Conservation (phyloP, 2,888 invertebrate genomes). For the Allacma fusca region DNA sequence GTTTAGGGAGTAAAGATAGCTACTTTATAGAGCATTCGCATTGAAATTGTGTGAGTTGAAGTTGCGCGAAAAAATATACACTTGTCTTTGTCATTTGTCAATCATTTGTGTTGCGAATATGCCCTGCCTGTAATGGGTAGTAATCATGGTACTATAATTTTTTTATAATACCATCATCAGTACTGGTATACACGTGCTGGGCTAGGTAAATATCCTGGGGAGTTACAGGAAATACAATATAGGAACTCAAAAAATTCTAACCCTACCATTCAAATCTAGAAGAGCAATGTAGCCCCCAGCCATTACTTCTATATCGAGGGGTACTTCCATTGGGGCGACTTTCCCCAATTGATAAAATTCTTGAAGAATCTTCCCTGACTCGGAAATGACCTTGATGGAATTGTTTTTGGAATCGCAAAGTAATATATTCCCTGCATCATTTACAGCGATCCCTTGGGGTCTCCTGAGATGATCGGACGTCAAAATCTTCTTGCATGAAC, state of each 20-base stretch:
- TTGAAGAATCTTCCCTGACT: conserved; percentile 30
- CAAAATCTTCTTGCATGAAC: conserved; percentile 20
- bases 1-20: no score
- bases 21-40: no score
- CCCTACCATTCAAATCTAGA: conserved; percentile 35
- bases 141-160: no score
- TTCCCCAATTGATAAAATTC: conserved; percentile 10
- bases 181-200: no score
- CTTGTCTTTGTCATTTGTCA: no score
- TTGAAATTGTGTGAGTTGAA: no score
- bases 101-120: no score
- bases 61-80: no score
- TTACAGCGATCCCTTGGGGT: conserved; percentile 48
- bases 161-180: no score
- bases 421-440: conserved; percentile 47
- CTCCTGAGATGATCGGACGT: conserved; percentile 23
- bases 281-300: conserved; percentile 43
- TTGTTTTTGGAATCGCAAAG: conserved; percentile 42
- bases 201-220: no score
- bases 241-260: conserved; percentile 32
- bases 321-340: conserved; percentile 15
- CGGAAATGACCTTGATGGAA: conserved; percentile 37
- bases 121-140: no score
- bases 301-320: conserved; percentile 42
- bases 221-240: no score